Evolutionary conservation across 1,140 invertebrate species (phyloP).

Genomic region (Polyergus mexicanus): DNA sequence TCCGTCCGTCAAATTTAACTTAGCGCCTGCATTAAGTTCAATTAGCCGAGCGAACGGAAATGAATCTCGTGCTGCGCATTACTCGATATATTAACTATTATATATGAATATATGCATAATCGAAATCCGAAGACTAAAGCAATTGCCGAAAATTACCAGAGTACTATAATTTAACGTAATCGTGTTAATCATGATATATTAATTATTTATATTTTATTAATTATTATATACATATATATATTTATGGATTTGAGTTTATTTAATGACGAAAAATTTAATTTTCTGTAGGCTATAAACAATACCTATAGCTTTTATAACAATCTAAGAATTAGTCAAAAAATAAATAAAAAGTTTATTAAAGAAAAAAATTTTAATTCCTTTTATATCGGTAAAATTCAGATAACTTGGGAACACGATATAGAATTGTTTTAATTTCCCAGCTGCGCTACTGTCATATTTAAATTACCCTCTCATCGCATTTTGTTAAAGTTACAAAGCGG

Average conservation of each 20-base stretch:
- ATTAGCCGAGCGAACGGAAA: conserved; percentile 30
- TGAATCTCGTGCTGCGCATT: conserved; percentile 14
- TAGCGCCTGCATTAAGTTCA: conserved; percentile 43
- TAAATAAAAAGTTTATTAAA: neutral
- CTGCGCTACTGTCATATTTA: neutral
- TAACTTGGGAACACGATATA: neutral
- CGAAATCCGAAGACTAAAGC: neutral
- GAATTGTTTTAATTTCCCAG: conserved; percentile 26
- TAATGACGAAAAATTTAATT: no score
- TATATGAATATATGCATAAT: neutral
- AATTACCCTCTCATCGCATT: neutral
- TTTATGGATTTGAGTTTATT: no score
- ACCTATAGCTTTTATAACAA: neutral
- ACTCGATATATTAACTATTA: conserved; percentile 31
- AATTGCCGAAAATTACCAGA: neutral
- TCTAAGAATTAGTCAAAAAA: neutral
- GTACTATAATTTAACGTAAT: neutral
- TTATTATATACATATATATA: neutral
- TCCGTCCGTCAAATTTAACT: conserved; percentile 44
- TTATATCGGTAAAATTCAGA: neutral
- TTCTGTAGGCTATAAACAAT: no score
- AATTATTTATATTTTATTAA: conserved; percentile 6
- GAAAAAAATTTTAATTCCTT: neutral
- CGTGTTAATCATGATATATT: neutral
- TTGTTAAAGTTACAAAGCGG: neutral